Conservation (phyloP, 2,797 vertebrate species). For the Rhyacichthys aspro region DNA sequence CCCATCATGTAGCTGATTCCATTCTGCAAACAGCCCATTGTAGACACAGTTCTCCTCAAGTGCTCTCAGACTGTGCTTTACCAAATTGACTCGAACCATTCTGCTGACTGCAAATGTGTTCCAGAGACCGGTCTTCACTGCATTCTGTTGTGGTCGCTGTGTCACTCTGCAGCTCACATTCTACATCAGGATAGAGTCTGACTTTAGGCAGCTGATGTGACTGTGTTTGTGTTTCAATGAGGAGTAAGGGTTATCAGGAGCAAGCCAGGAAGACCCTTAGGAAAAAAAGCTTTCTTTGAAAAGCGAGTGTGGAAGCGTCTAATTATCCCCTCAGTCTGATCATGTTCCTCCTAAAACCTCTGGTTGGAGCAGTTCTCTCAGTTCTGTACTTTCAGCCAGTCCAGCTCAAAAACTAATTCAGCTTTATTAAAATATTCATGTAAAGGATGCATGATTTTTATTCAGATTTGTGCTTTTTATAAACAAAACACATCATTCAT, state of each 20-base stretch:
- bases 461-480: background rate
- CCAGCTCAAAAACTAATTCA: constrained; percentile 2
- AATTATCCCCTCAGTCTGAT: constrained; percentile 49
- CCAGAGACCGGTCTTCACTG: too few species aligned
- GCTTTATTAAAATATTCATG: constrained; percentile 32
- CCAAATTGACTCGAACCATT: too few species aligned
- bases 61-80: too few species aligned
- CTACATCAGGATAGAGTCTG: too few species aligned
- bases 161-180: too few species aligned
- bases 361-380: constrained; percentile 16
- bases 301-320: constrained; percentile 36
- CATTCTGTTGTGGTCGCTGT: too few species aligned
- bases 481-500: background rate
- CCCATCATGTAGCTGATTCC: too few species aligned
- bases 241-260: constrained; percentile 39
- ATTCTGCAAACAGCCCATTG: too few species aligned
- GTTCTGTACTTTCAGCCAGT: background rate
- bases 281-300: constrained; percentile 41
- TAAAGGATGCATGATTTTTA: constrained; percentile 5
- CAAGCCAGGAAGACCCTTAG: constrained; percentile 38
- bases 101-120: too few species aligned
- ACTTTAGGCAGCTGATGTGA: constrained; percentile 8
- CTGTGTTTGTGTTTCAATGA: constrained; percentile 18
- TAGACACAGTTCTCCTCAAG: too few species aligned
- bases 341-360: constrained; percentile 5